phyloP scores from a whole-genome alignment of 2,888 invertebrate genomes.

The Drosophila trichaetosa region DNA sequence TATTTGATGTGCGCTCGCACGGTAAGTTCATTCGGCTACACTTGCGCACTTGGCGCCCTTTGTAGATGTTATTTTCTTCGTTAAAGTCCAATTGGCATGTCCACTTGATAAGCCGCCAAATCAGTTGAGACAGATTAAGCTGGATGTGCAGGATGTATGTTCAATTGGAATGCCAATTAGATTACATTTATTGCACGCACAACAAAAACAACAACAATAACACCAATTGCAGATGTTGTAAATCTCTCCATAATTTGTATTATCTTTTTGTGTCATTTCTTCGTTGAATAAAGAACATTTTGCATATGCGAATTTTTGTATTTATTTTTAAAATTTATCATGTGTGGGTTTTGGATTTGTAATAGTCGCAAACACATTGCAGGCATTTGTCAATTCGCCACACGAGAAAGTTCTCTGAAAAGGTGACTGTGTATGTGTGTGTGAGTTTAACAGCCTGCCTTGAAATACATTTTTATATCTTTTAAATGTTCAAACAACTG shows the following conservation, averaged over 20 bases:
- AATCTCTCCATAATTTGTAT: constrained; percentile 18
- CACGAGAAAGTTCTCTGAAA: constrained; percentile 51
- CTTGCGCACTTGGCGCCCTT: constrained; percentile 62
- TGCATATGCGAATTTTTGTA: constrained; percentile 23
- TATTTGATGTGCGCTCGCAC: constrained; percentile 36
- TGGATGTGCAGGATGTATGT: not conserved
- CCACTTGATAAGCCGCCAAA: not conserved
- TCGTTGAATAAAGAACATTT: constrained; percentile 16
- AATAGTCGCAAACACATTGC: constrained; percentile 51
- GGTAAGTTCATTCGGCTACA: constrained; percentile 58
- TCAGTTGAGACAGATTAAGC: not conserved
- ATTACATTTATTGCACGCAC: not conserved
- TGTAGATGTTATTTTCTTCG: constrained; percentile 23
- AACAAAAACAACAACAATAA: constrained; percentile 29
- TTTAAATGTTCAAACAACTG: constrained; percentile 16
- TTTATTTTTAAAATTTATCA: constrained; percentile 49
- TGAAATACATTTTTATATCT: constrained; percentile 55
- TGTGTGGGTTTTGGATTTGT: constrained; percentile 45
- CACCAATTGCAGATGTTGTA: constrained; percentile 8
- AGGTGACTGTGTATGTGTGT: constrained; percentile 19
- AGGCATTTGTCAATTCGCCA: constrained; percentile 48
- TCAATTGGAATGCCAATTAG: not conserved
- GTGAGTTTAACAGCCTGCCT: constrained; percentile 54
- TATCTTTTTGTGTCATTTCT: constrained; percentile 33
- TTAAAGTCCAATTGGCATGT: constrained; percentile 28